Base-by-base conservation (phyloP, 2,888 invertebrate genomes). In the Chymomyza amoena region DNA sequence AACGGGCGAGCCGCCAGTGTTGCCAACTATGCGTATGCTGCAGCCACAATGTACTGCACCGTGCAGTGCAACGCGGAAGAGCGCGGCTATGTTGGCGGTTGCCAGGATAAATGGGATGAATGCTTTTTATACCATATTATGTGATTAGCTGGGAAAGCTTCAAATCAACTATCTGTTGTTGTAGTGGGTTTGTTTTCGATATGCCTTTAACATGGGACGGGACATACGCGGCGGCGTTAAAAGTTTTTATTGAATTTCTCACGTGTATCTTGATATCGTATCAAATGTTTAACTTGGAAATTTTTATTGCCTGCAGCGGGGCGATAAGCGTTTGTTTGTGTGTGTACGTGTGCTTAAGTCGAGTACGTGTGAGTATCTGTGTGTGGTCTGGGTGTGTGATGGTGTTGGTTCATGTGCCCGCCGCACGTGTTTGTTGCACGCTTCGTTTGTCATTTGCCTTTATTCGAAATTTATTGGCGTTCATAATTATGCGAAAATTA, bases 401-500 rank as follows among this genome's bases (percentile, higher is more conserved):
- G 6, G 36, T n/a, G 32, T 5, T 32, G 32, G 39, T 45, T 45
- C 13, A 45, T 45, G 39, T 13, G 39, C 39, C 13, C 10, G 51
- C 13, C 10, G 51, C 16, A 64, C 61, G 54, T 60, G 60, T 64
- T 13, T 54, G 57, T 13, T 20, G 10, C 18, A 13, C 62, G 67
- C 62, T 63, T 68, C 62, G 18, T 64, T 61, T 61, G 64, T 65
- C 68, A 64, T 54, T 57, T 76, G 65, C 16, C 18, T 57, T 57
- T 57, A 57, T 57, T 4, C 13, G 52, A 61, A 75, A 83, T 85
- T 83, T 71, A 86, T 79, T 77, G 77, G 70, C 73, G 64, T 69
- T 78, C 73, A 77, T 77, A 85, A 78, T 83, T 85, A 72, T 76
- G 78, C 70, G 61, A 71, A 64, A 77, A 77, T 77, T 70, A 68